Evolutionary conservation across 2,113 vertebrate species (phyloP), one percentile per base, ranked within the genome.

Genomic region (Phyllopteryx taeniolatus): DNA sequence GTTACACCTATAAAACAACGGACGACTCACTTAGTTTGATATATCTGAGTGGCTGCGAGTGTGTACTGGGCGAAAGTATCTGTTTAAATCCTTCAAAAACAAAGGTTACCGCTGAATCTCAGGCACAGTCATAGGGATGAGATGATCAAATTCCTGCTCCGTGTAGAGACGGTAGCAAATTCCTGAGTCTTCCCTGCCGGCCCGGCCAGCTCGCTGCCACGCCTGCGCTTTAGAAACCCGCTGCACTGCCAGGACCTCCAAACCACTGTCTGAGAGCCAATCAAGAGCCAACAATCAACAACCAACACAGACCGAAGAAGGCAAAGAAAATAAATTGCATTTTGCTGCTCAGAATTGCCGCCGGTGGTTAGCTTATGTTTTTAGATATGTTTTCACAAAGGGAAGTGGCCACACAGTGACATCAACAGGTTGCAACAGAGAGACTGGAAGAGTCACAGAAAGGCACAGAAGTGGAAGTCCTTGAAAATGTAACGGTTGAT

Each of bases 191-290:
- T 98, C 96, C 33, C 97, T 87, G 42, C 98, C 98, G 0, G 97
- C 95, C 17, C 98, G 92, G 27, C 97, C 97, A 0, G 96, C 91
- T 19, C 97, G 94, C 80, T 99, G 97, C 97, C 96, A 98, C 0
- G 96, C 98, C 93, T 99, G 98, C 0, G 98, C 95, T 90, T 98
- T 98, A 0, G 97, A 98, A 13, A 98, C 92, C 4, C 94, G 90
- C 89, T 98, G 97, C 56, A 99, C 94, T 0, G 98, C 96, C 79
- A 99, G 63, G 59, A 99, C 94, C 64, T 99, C 98, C 80, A 99
- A 90, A 43, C 97, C 95, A 12, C 91, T 96, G 76, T 95, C 98
- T 98, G 70, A 65, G 0, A 39, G 47, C 31, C 59, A 61, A 35
- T 61, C 8, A 14, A 35, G 5, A 35, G 15, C 17, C 35, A 67